phyloP scores from a whole-genome alignment of 2,113 vertebrate species.

The Nyctereutes procyonoides region DNA sequence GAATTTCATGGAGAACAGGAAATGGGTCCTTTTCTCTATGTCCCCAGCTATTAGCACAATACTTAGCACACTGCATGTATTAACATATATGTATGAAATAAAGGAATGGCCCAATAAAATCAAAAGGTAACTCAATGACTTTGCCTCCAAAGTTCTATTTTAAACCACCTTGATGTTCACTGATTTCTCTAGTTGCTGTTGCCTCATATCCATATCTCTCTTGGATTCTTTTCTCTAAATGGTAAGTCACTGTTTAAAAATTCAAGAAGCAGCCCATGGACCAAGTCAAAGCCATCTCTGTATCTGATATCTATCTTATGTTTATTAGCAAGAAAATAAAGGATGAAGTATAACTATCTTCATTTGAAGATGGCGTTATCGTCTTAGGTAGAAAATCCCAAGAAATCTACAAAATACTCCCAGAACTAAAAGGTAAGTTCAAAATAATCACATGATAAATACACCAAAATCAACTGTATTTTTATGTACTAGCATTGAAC shows the following conservation, averaged over 20 bases:
- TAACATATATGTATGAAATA: neutral
- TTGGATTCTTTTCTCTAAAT: neutral
- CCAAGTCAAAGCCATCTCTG: neutral
- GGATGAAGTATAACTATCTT: neutral
- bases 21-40: neutral
- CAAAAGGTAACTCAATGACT: neutral
- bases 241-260: neutral
- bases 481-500: neutral
- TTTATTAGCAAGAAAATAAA: neutral
- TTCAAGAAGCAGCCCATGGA: neutral
- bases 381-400: neutral
- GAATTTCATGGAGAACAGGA: neutral
- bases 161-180: neutral
- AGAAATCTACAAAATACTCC: neutral
- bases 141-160: neutral
- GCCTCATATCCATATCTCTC: neutral
- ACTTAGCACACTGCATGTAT: neutral
- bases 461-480: neutral
- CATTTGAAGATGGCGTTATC: neutral
- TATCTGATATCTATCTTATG: neutral
- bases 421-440: neutral
- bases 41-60: neutral
- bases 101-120: neutral
- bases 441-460: neutral
- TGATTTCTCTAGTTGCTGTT: neutral